Base-by-base conservation (phyloP, 92 coral and sea anemone genomes). In the Epizoanthus ramosus region DNA sequence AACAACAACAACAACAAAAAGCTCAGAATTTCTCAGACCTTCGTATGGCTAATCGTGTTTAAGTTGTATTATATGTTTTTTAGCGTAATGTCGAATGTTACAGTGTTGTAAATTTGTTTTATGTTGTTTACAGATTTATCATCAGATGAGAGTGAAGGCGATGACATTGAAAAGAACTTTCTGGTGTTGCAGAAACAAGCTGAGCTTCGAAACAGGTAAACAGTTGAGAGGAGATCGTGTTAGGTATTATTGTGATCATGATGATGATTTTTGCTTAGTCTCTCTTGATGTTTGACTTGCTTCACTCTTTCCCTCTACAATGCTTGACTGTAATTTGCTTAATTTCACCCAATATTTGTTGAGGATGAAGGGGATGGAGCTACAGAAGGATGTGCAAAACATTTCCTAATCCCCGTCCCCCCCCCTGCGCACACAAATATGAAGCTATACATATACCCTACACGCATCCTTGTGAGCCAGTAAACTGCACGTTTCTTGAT, bases 161-260 rank as follows among this genome's bases (percentile, higher is more conserved):
- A 93, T 60, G 93, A 93, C 64, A 75, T 86, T 2, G 91, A 93
- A 79, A 86, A 90, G 64, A 85, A 92, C 24, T 89, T 93, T 21
- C 66, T 91, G 41, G 81, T 88, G 57, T 68, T 93, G 18, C 92
- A 89, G 50, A 93, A 93, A 52, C 94, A 93, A 77, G 94, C 97
- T 2, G 97, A 93, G 54, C 87, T 88, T 63, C 92, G 97, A 3
- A 91, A 93, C 84, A 91, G 93, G 97, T 93, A 69, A 84, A 73
- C 73, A 23, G 19, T 23, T 5, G 15, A 59, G 54, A 17, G 47
- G 39, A 14, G 16, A 75, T n/a, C 19, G 18, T 28, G 41, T 13
- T 58, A 8, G 57, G 31, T 28, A 28, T 28, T 28, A n/a, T n/a
- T n/a, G n/a, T n/a, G n/a, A n/a, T n/a, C n/a, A 28, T 28, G 31